Evolutionary conservation across 2,797 vertebrate species (phyloP).

Genomic region (Pipistrellus pipistrellus): DNA sequence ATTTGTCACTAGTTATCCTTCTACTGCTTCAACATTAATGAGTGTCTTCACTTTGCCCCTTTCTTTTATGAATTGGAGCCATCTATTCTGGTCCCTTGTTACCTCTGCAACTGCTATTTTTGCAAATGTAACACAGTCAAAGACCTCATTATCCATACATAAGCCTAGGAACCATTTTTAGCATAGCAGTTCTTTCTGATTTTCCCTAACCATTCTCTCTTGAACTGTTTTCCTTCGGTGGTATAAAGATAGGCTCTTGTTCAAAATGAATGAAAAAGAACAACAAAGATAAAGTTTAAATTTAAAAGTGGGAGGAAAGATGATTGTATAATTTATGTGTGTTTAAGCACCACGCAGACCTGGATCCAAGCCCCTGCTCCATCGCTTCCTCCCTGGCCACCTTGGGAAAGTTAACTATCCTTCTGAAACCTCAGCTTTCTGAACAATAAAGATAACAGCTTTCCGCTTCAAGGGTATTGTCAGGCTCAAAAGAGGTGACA

Average conservation of each 20-base stretch:
- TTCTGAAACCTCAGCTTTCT: conserved; percentile 17
- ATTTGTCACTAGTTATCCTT: conserved; percentile 82
- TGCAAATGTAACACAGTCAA: conserved; percentile 76
- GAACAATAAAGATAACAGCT: neutral
- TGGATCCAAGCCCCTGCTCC: neutral
- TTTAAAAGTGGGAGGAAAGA: conserved; percentile 10
- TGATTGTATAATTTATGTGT: neutral
- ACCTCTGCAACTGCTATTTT: conserved; percentile 73
- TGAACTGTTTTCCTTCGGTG: neutral
- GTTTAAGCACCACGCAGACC: neutral
- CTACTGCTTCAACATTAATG: conserved; percentile 80
- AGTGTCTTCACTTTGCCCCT: conserved; percentile 78
- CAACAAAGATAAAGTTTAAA: conserved; percentile 61
- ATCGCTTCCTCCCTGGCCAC: neutral
- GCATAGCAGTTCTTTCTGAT: conserved; percentile 1
- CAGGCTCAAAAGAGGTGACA: neutral
- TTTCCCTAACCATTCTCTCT: neutral
- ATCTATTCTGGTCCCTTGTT: conserved; percentile 72
- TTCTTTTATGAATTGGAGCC: conserved; percentile 70
- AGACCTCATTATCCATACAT: conserved; percentile 67
- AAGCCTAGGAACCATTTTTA: conserved; percentile 59
- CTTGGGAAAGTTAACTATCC: neutral
- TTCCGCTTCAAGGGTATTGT: neutral
- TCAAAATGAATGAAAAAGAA: conserved; percentile 56
- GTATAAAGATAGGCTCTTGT: neutral